Evolutionary conservation across 2,888 invertebrate species (phyloP), one percentile per base, ranked within the genome.

Genomic region (Oconnorella tubifera): DNA sequence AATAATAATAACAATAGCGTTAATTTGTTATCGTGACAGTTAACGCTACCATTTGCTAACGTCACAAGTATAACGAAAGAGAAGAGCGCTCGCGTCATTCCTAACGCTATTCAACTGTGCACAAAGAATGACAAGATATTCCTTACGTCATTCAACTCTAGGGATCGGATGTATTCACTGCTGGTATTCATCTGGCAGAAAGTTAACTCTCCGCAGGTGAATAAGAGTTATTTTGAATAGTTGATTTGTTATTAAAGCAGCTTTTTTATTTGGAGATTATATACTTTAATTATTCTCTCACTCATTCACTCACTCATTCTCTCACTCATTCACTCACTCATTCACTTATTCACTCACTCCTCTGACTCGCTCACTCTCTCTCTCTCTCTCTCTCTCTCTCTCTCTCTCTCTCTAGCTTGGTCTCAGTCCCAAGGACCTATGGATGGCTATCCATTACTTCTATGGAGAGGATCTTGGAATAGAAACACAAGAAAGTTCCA

Each of bases 11-110:
- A n/a, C n/a, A n/a, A n/a, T n/a, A n/a, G n/a, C n/a, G n/a, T n/a
- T n/a, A n/a, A n/a, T n/a, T n/a, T n/a, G 58, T 23, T 32, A 10
- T 53, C n/a, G 66, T 73, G n/a, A 6, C 75, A 85, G 83, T 86
- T 95, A 69, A 88, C 87, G 60, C 86, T 96, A 61, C 88, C 88
- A 74, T 92, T 92, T 89, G 91, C 90, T 80, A 94, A 96, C 76
- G 90, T 98, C 67, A 89, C 90, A 3, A 88, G 91, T 59, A 91
- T 98, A 80, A 94, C 94, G 51, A 97, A 97, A 84, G 82, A 82
- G 72, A 80, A 78, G 71, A 83, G 82, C 10, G 82, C 84, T 0
- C 74, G 82, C 61, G 92, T 98, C 68, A 96, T 98, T 80, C 97
- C 97, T 64, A 98, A 98, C 85, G 97, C 98, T 64, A 91, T 98